These are phyloP conservation scores for Phacellophora camtschatica DNA, from an alignment of 30 jellyfish, hydroid and myxozoan genomes.

Conservation along the genomic window DNA sequence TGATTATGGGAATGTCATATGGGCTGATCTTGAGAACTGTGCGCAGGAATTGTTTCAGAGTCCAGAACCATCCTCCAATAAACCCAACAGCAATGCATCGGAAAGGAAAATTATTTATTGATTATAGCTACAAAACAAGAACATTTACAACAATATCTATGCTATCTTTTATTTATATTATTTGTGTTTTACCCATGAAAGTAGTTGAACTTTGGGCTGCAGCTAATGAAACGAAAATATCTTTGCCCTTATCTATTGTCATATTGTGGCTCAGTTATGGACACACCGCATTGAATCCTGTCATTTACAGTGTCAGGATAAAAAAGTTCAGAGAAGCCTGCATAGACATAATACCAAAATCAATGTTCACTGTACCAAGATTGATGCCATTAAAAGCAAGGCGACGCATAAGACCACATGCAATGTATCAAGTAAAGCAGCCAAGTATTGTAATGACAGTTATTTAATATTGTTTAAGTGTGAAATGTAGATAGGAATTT, in stretches of 20 bases:
- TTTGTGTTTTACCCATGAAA: slow-evolving; percentile 67
- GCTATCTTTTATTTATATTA: slow-evolving; percentile 55
- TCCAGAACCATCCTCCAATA: slow-evolving; percentile 93
- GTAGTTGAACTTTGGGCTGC: slow-evolving; percentile 41
- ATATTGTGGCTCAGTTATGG: slow-evolving; percentile 68
- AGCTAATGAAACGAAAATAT: slow-evolving; percentile 8
- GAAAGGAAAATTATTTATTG: slow-evolving; percentile 77
- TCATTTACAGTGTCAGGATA: slow-evolving; percentile 69
- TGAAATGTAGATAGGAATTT: neutral
- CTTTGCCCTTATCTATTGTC: slow-evolving; percentile 10
- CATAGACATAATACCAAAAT: slow-evolving; percentile 65
- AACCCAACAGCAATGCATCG: slow-evolving; percentile 95
- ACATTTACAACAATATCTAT: slow-evolving; percentile 84
- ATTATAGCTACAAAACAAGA: slow-evolving; percentile 90
- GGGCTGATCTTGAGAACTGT: slow-evolving; percentile 84
- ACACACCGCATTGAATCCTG: slow-evolving; percentile 71
- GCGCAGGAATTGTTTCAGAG: slow-evolving; percentile 86
- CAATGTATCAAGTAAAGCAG: slow-evolving; percentile 68
- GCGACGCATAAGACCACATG: slow-evolving; percentile 84
- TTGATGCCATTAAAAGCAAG: slow-evolving; percentile 53
- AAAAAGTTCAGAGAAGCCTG: slow-evolving; percentile 86
- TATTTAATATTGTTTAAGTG: neutral
- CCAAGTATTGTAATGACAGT: slow-evolving; percentile 33
- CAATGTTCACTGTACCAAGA: slow-evolving; percentile 50
- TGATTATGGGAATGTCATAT: slow-evolving; percentile 42